Conservation (phyloP, 2,797 vertebrate genomes). For the Corythornis leucogaster region DNA sequence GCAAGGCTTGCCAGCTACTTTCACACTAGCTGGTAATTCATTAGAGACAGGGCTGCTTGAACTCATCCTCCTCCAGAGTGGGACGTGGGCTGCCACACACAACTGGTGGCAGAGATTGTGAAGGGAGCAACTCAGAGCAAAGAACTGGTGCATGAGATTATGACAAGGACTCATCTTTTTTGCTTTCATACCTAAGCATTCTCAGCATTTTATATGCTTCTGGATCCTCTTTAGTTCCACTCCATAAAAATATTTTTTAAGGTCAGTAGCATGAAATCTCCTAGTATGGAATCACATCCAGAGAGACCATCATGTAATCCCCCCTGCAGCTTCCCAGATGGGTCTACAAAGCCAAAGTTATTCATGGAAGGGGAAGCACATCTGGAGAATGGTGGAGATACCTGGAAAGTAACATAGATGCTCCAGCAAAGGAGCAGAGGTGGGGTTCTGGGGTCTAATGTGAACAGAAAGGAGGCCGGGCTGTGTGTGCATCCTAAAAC, state of each 20-base stretch:
- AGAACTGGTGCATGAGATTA: neutral
- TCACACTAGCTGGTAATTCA: constrained; percentile 34
- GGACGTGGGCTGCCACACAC: neutral
- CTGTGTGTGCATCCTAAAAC: neutral
- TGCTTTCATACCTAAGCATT: neutral
- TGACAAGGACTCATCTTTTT: neutral
- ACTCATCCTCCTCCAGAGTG: neutral
- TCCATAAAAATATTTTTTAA: neutral
- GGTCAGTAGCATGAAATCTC: neutral
- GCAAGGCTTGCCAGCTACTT: constrained; percentile 35
- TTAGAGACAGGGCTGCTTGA: neutral
- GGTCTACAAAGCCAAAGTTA: neutral
- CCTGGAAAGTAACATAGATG: neutral
- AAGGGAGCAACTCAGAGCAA: neutral
- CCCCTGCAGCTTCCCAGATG: neutral
- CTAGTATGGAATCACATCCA: neutral
- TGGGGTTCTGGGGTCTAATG: neutral
- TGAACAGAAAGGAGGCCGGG: neutral
- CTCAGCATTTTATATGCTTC: neutral
- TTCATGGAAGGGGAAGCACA: neutral
- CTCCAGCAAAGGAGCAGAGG: neutral
- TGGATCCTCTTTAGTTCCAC: neutral
- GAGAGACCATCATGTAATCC: neutral
- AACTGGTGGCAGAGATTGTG: neutral
- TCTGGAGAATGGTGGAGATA: neutral